Evolutionary conservation across 2,113 vertebrate species (phyloP).

Genomic region (Dasyornis broadbenti): DNA sequence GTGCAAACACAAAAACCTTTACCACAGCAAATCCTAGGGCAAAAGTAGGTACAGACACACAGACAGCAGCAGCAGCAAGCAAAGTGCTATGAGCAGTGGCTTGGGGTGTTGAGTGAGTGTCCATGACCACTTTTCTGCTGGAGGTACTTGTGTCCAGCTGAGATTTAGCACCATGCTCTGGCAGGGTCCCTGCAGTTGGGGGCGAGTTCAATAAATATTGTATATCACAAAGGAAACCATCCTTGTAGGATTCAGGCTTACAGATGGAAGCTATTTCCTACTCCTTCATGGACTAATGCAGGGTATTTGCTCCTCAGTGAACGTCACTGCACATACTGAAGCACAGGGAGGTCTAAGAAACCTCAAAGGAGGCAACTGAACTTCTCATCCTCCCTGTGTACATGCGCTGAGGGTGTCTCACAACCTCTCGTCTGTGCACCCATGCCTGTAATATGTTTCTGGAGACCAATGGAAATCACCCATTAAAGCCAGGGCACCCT

Average conservation of each 20-base stretch:
- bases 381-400: not conserved
- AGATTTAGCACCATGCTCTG: not conserved
- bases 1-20: not conserved
- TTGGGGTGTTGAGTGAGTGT: not conserved
- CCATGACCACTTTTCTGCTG: not conserved
- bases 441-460: not conserved
- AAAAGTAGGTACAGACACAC: not conserved
- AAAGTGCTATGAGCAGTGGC: not conserved
- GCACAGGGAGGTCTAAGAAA: not conserved
- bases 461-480: not conserved
- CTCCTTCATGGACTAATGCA: not conserved
- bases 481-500: not conserved
- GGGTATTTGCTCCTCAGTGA: not conserved
- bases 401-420: fast-evolving
- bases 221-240: not conserved
- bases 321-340: not conserved
- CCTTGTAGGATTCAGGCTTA: not conserved
- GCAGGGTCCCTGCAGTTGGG: not conserved
- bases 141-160: not conserved
- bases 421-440: not conserved
- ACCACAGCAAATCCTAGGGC: not conserved
- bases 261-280: not conserved
- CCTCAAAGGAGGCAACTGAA: not conserved
- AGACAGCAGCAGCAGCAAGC: not conserved
- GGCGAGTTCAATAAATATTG: not conserved